Conservation (phyloP, 2,113 vertebrate genomes). For the Apus apus region DNA sequence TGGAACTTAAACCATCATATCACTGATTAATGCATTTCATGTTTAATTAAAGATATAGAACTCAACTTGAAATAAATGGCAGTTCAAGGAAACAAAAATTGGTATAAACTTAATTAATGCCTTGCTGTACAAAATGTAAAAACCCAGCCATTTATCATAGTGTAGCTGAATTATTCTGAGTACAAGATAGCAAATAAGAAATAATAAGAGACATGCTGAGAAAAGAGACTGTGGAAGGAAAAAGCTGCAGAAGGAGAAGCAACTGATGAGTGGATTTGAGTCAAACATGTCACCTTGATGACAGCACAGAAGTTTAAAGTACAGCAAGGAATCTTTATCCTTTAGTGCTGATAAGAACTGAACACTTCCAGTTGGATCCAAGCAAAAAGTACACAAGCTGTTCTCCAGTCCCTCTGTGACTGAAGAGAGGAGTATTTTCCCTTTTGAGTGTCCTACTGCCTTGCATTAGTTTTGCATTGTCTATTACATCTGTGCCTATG, state of each 20-base stretch:
- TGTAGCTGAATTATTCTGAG: background rate
- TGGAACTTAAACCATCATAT: background rate
- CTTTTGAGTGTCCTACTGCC: background rate
- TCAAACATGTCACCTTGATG: background rate
- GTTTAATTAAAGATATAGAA: background rate
- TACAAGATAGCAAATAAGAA: background rate
- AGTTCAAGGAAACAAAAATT: background rate
- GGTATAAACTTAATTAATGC: background rate
- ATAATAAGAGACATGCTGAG: background rate
- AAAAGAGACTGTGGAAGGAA: background rate
- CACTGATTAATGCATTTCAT: background rate
- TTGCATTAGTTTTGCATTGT: background rate
- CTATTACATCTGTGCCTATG: rapidly evolving
- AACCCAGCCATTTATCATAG: background rate
- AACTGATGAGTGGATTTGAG: background rate
- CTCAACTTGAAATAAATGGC: background rate
- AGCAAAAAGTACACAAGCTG: background rate
- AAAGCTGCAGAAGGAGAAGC: background rate
- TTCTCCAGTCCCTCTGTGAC: background rate
- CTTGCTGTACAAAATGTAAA: background rate
- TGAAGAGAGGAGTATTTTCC: background rate
- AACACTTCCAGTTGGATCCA: background rate
- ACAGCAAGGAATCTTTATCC: background rate
- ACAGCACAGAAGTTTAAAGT: background rate
- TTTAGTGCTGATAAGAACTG: background rate